Evolutionary conservation across 1,140 invertebrate species (phyloP), one percentile per base, ranked within the genome.

Genomic region (Danaus plexippus): DNA sequence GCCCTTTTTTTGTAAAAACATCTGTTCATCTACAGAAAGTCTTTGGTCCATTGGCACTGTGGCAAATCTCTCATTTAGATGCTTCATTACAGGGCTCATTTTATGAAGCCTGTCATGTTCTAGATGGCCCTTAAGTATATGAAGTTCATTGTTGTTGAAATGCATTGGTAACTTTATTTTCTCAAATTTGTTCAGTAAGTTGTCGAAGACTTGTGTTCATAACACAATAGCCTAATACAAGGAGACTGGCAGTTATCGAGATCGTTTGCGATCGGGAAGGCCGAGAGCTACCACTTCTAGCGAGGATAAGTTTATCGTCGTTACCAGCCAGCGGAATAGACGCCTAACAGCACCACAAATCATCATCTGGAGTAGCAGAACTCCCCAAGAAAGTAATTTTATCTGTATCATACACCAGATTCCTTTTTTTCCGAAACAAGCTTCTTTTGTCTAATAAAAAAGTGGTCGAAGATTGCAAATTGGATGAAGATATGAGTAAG

Each of bases 101-200:
- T 80, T 79, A 68, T 66, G 67, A 45, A 81, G 58, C 55, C 71
- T 67, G 63, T 80, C 76, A 66, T 73, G 70, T 56, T 71, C 73
- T 66, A 67, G 62, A 66, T 71, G 67, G 57, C 63, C 64, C 64
- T 64, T 63, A 63, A 64, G 64, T 69, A 63, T 68, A 58, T 71
- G 64, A 59, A 60, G 53, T 32, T 66, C 66, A 63, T 65, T 69
- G 49, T 71, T 66, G 11, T 64, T 73, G 63, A 73, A 68, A 69
- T 78, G 69, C 65, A 71, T 64, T 65, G 59, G 61, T 54, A 63
- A 55, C 54, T 66, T 68, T 52, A 76, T 74, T 71, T 67, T 74
- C 54, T 76, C 69, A 71, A 75, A 77, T 43, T 67, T 69, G 61
- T 77, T 79, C 47, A n/a, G n/a, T n/a, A n/a, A n/a, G n/a, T n/a